phyloP scores from a whole-genome alignment of 2,113 vertebrate species.

The Deroptyus accipitrinus region DNA sequence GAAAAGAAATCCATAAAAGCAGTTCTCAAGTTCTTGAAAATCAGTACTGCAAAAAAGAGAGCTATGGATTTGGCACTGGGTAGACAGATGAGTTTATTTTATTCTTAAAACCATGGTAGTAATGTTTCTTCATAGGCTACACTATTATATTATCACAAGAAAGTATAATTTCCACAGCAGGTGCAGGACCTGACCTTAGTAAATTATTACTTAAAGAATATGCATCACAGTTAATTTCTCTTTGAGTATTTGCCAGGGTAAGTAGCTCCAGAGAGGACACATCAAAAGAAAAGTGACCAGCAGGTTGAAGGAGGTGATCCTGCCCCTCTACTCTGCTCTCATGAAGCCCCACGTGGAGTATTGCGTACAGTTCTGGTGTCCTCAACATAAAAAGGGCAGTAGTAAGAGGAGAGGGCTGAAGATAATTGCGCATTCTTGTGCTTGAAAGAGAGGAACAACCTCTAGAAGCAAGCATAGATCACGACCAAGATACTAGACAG shows the following conservation, averaged over 20 bases:
- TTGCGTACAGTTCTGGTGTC: not conserved
- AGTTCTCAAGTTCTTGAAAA: not conserved
- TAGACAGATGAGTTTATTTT: not conserved
- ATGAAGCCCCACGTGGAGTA: not conserved
- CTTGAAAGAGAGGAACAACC: not conserved
- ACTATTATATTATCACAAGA: not conserved
- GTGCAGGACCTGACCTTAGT: not conserved
- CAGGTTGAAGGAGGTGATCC: not conserved
- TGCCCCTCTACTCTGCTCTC: not conserved
- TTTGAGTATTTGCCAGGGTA: not conserved
- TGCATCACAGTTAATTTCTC: not conserved
- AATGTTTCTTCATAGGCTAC: not conserved
- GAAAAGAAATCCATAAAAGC: not conserved
- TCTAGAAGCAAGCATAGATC: not conserved
- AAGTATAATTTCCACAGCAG: not conserved
- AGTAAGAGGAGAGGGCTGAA: not conserved
- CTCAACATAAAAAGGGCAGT: not conserved
- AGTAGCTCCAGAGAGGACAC: not conserved
- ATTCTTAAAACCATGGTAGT: not conserved
- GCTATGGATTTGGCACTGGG: not conserved
- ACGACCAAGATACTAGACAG: not conserved
- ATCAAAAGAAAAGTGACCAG: not conserved
- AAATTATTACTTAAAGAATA: not conserved
- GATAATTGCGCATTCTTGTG: not conserved
- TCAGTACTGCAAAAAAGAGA: not conserved